A percentile compares a stretch with the other conserved stretches of the same genome.
These are phyloP conservation scores for Cladopsammia gracilis DNA, from an alignment of 64 coral and sea anemone species.

Conservation along the genomic window DNA sequence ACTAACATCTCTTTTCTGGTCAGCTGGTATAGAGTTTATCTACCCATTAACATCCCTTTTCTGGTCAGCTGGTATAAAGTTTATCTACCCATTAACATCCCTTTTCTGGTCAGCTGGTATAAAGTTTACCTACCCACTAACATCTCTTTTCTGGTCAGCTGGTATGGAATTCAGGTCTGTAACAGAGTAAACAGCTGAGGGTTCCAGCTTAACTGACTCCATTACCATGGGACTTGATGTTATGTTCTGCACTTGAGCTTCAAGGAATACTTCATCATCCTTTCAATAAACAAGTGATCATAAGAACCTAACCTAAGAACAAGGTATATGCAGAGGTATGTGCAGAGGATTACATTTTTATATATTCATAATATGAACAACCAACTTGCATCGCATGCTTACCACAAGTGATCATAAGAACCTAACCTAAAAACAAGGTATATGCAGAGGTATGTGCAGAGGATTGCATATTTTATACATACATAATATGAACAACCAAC, in stretches of 20 bases:
- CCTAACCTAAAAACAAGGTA: not conserved
- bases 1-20: no score
- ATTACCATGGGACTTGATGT: constrained; percentile 95
- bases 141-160: no score
- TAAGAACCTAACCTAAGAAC: not conserved
- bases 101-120: no score
- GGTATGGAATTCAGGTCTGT: constrained; percentile 74
- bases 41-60: no score
- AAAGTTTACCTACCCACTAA: no score
- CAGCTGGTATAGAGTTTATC: no score
- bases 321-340: not conserved
- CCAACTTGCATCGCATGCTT: not conserved
- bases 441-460: no score
- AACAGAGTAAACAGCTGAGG: constrained; percentile 77
- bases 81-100: no score
- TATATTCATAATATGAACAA: not conserved
- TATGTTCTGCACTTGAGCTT: constrained; percentile 99
- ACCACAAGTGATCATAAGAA: constrained; percentile 50
- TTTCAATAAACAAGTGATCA: not conserved
- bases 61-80: no score
- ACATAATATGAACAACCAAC: not conserved
- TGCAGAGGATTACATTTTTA: no score
- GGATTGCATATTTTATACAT: no score
- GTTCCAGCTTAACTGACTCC: constrained; percentile 97
- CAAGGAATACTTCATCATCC: constrained; percentile 93